phyloP scores from a whole-genome alignment of 2,113 vertebrate species.

The Camarhynchus parvulus region DNA sequence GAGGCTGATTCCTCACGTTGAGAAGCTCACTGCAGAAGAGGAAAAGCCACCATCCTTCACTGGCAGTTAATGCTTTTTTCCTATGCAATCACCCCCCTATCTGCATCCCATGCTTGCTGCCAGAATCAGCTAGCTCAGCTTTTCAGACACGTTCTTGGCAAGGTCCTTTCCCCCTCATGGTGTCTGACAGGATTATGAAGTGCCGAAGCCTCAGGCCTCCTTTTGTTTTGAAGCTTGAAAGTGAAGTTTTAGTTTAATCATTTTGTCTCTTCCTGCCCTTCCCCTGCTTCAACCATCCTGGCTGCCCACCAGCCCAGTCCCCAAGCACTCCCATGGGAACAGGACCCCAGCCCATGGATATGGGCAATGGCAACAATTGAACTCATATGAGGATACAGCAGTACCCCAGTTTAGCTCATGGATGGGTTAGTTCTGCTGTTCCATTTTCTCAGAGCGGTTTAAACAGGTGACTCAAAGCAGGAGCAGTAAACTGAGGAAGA shows the following conservation, averaged over 20 bases:
- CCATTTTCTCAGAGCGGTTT: neutral
- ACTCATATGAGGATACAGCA: neutral
- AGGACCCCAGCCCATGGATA: neutral
- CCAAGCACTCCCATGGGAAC: neutral
- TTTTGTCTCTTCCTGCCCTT: neutral
- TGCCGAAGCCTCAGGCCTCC: neutral
- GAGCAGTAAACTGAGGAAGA: neutral
- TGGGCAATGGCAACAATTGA: fast-evolving
- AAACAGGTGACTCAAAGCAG: neutral
- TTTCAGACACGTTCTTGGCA: conserved; percentile 13
- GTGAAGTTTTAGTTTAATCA: neutral
- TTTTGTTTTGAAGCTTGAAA: conserved; percentile 23
- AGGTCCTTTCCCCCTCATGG: neutral
- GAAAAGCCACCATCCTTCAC: neutral
- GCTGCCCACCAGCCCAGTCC: neutral
- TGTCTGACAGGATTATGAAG: conserved; percentile 2
- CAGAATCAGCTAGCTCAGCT: neutral
- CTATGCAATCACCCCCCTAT: neutral
- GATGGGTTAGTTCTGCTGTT: neutral
- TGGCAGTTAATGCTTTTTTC: neutral
- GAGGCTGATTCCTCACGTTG: neutral
- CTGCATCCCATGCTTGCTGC: neutral
- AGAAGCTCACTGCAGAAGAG: neutral
- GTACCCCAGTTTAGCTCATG: neutral
- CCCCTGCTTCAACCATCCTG: neutral